A percentile compares a stretch with the other conserved stretches of the same genome.
These are phyloP conservation scores for Toxotes chatareus DNA, from an alignment of 2,113 vertebrate genomes.

Conservation along the genomic window DNA sequence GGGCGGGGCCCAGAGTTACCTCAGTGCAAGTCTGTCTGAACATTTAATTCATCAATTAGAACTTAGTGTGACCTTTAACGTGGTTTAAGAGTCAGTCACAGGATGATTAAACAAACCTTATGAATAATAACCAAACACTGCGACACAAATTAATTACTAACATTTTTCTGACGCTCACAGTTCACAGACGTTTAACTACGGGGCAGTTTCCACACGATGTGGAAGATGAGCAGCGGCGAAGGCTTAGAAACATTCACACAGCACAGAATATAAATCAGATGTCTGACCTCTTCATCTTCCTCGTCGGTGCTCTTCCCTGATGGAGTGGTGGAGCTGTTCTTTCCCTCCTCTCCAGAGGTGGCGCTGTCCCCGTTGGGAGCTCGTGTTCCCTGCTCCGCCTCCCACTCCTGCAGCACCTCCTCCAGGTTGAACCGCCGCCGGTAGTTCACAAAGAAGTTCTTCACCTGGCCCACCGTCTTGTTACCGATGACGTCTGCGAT, in stretches of 20 bases:
- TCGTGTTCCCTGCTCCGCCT: conserved; percentile 96
- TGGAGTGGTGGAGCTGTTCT: conserved; percentile 92
- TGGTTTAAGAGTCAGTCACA: too few species aligned
- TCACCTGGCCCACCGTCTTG: conserved; percentile 99
- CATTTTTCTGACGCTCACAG: too few species aligned
- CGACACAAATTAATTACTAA: too few species aligned
- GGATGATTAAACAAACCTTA: too few species aligned
- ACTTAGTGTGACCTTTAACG: too few species aligned
- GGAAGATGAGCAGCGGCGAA: neutral
- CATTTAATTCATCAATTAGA: too few species aligned
- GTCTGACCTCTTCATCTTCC: conserved; percentile 93
- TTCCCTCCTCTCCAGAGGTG: conserved; percentile 94
- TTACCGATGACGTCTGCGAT: conserved; percentile 99
- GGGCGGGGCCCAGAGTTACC: conserved; percentile 20
- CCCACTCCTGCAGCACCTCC: conserved; percentile 99
- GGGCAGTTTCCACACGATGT: neutral
- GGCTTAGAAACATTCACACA: neutral
- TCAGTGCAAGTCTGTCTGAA: neutral
- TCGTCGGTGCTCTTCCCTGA: conserved; percentile 98
- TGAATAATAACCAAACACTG: too few species aligned
- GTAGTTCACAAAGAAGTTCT: conserved; percentile 99
- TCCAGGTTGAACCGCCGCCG: conserved; percentile 99
- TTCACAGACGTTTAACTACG: too few species aligned
- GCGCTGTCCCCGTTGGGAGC: conserved; percentile 93
- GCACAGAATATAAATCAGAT: neutral